Evolutionary conservation across 2,113 vertebrate genomes (phyloP).

Genomic region (Microcebus murinus): DNA sequence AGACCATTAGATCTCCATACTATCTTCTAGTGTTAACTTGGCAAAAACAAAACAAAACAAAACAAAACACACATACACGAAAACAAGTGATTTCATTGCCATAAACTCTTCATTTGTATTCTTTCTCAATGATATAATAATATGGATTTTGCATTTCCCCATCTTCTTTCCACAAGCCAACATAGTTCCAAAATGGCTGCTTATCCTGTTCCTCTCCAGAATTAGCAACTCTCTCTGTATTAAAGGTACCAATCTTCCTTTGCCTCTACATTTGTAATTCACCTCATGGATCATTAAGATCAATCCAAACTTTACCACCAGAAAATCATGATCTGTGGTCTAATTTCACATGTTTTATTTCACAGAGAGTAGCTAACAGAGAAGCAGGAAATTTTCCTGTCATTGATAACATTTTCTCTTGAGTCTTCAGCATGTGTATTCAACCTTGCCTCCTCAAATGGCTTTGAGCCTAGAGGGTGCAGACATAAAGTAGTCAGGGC

Average conservation of each 20-base stretch:
- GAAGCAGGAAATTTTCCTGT: background rate
- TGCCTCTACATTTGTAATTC: background rate
- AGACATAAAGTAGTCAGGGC: background rate
- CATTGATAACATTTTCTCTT: background rate
- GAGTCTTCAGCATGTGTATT: background rate
- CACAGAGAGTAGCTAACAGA: background rate
- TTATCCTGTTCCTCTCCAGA: background rate
- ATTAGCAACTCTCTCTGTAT: background rate
- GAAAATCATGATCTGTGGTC: background rate
- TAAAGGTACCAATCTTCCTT: background rate
- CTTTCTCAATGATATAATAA: background rate
- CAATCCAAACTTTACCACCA: background rate
- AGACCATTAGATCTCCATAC: background rate
- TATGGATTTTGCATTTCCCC: background rate
- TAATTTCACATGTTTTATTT: background rate
- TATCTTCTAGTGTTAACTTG: background rate
- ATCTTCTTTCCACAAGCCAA: background rate
- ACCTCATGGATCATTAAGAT: background rate
- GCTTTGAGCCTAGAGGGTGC: background rate
- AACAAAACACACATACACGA: background rate
- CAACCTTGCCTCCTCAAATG: background rate
- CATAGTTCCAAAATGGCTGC: background rate
- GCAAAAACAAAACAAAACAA: background rate
- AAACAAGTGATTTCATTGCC: background rate
- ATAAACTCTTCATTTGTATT: background rate